Evolutionary conservation across 1,140 invertebrate species (phyloP).

Genomic region (Caenorhabditis briggsae): DNA sequence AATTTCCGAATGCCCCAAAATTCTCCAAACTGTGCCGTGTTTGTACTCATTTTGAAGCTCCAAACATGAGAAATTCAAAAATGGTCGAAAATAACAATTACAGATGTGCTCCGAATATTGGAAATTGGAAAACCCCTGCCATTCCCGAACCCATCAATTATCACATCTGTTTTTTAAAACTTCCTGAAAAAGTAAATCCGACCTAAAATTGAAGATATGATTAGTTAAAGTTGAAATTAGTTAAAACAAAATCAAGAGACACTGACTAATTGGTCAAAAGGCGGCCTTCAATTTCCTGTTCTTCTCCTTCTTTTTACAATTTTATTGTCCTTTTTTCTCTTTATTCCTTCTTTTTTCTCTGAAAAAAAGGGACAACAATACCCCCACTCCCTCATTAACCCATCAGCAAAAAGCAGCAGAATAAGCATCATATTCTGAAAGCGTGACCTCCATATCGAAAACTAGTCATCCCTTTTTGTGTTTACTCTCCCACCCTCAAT

Average conservation of each 20-base stretch:
- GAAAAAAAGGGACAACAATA: background rate
- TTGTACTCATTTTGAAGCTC: too few relatives aligned
- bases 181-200: background rate
- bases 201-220: constrained; percentile 48
- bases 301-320: background rate
- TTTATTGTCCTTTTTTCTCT: background rate
- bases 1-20: too few relatives aligned
- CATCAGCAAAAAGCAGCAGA: background rate
- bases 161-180: background rate
- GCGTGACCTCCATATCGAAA: constrained; percentile 4
- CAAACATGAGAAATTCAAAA: too few relatives aligned
- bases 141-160: too few relatives aligned
- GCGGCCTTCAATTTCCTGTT: background rate
- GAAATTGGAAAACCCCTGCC: background rate
- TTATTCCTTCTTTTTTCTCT: background rate
- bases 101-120: too few relatives aligned
- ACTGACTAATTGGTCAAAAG: constrained; percentile 39
- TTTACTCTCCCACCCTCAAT: background rate
- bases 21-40: too few relatives aligned
- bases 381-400: constrained; percentile 1
- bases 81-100: too few relatives aligned
- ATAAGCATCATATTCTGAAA: constrained; percentile 2
- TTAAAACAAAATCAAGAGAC: background rate
- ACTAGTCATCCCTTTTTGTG: background rate
- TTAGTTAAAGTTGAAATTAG: background rate